Evolutionary conservation across 2,888 invertebrate species (phyloP), one percentile per base, ranked within the genome.

Genomic region (Campoplex capitator): DNA sequence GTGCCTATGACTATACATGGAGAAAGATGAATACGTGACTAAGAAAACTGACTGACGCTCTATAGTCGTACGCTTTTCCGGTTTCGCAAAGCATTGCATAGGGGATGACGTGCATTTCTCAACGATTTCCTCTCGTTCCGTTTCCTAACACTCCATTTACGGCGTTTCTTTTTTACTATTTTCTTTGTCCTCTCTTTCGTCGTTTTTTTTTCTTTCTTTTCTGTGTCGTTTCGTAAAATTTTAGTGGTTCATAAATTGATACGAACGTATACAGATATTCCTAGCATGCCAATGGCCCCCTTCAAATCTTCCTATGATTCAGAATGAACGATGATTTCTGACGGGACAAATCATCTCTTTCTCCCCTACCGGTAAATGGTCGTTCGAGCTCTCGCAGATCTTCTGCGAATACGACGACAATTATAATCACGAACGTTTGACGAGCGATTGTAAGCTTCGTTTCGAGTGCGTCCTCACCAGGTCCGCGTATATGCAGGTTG

Each of bases 391-490:
- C 16, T 38, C 42, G 42, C 32, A 56, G 32, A 75, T 82, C 32
- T 51, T 54, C 16, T n/a, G 76, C 54, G 62, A 86, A 68, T 68
- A 68, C 71, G 77, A 45, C 75, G 82, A 82, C 75, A 79, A 87
- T 82, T 84, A 84, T 82, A 87, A 84, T 87, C 87, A 82, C 62
- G 84, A 71, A 71, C 35, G 79, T 82, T 78, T 87, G 84, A 87
- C 82, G 84, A 84, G 79, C 84, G 75, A 87, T 87, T 84, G 82
- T 82, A 65, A 51, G 56, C 58, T 51, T 28, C 42, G 38, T 54
- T 76, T 48, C 48, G 70, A 83, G 58, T 65, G 58, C 16, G 23
- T 70, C 71, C 70, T 68, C 42, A 2, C 38, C 23, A 28, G 23
- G 11, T 35, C 28, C 32, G 67, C 45, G 28, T 77, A 67, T n/a